phyloP scores from a whole-genome alignment of 2,797 vertebrate species.

The Cossypha polioptera region DNA sequence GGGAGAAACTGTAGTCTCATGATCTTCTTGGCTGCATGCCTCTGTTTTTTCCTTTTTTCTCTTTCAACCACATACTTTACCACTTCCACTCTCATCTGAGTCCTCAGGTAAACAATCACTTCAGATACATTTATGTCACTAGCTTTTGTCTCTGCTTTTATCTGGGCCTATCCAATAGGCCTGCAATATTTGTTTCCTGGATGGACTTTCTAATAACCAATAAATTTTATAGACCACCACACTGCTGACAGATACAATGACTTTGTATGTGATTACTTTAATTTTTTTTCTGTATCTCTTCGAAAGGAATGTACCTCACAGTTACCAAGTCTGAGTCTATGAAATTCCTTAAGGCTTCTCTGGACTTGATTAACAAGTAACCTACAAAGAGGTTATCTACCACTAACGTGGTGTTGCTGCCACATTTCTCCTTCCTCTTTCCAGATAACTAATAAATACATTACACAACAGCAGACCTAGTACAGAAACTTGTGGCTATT shows the following conservation, averaged over 20 bases:
- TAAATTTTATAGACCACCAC: neutral
- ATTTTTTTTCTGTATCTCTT: neutral
- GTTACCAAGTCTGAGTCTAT: neutral
- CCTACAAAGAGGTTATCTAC: neutral
- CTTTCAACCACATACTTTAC: neutral
- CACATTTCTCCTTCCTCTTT: conserved; percentile 35
- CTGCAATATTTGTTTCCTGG: neutral
- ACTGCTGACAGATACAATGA: neutral
- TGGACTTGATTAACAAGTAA: conserved; percentile 34
- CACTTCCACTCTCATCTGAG: neutral
- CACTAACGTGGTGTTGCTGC: neutral
- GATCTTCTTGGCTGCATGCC: neutral
- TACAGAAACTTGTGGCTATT: conserved; percentile 38
- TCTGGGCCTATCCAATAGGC: neutral
- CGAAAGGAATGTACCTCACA: neutral
- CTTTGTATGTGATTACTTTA: neutral
- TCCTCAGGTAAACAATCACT: neutral
- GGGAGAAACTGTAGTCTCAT: neutral
- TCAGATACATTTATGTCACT: neutral
- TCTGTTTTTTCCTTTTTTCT: neutral
- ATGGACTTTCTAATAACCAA: neutral
- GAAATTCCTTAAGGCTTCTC: conserved; percentile 12
- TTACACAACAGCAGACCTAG: neutral
- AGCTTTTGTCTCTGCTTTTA: neutral
- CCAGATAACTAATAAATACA: conserved; percentile 30